Evolutionary conservation across 2,888 invertebrate species (phyloP).

Genomic region (Choristoneura rosaceana): DNA sequence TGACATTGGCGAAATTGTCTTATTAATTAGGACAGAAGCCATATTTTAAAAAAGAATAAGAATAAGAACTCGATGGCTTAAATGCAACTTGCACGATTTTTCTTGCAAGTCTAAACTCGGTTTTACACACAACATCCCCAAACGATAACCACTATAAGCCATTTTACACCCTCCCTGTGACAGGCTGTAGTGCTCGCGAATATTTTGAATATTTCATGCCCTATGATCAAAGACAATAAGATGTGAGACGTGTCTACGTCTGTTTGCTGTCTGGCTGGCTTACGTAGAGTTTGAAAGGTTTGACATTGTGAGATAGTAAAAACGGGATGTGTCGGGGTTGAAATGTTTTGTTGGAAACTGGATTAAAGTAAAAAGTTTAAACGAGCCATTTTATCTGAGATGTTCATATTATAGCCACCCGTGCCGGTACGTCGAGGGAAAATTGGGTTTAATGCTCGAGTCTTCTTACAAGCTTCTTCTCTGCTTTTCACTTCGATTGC

Average conservation of each 20-base stretch:
- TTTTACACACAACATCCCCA: not conserved
- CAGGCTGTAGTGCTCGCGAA: conserved; percentile 42
- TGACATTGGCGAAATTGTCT: too few species aligned
- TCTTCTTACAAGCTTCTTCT: too few species aligned
- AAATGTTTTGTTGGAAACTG: not conserved
- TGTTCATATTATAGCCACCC: too few species aligned
- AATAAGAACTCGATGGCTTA: too few species aligned
- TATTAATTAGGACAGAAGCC: too few species aligned
- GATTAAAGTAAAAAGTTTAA: not conserved
- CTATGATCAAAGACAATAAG: conserved; percentile 53
- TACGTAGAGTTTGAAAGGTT: not conserved
- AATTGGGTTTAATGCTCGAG: too few species aligned
- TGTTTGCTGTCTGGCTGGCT: conserved; percentile 1
- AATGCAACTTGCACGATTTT: too few species aligned
- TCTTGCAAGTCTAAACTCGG: too few species aligned
- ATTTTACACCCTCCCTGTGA: conserved; percentile 13
- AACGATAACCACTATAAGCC: conserved; percentile 3
- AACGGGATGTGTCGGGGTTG: not conserved
- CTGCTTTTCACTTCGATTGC: too few species aligned
- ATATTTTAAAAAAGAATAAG: too few species aligned
- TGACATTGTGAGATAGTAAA: not conserved
- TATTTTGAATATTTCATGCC: conserved; percentile 51
- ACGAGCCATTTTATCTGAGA: too few species aligned
- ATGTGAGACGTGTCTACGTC: conserved; percentile 34
- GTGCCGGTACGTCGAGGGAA: too few species aligned